Conservation (phyloP, 2,113 vertebrate species). For the mouse (Mus musculus) region GRCm39 chr13:109034501-109035000, state of each 20-base stretch:
- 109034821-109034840: background rate
- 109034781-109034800: conserved; percentile 15
- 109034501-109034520: background rate
- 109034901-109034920: background rate
- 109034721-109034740: background rate
- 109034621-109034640: background rate
- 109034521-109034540: background rate
- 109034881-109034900: background rate
- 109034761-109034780: conserved; percentile 17
- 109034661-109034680: background rate
- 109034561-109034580: background rate
- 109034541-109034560: background rate
- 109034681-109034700: background rate
- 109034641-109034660: background rate
- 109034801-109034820: background rate
- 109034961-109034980: conserved; percentile 2
- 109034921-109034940: background rate
- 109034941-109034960: background rate
- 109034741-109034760: background rate
- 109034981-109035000: background rate
- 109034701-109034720: background rate
- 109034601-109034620: background rate
- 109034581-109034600: background rate
- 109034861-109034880: background rate
- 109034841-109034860: background rate